Evolutionary conservation across 53 echinoderm and acorn worm species (phyloP), one percentile per base, ranked within the genome.

Genomic region (Apostichopus leukothele): DNA sequence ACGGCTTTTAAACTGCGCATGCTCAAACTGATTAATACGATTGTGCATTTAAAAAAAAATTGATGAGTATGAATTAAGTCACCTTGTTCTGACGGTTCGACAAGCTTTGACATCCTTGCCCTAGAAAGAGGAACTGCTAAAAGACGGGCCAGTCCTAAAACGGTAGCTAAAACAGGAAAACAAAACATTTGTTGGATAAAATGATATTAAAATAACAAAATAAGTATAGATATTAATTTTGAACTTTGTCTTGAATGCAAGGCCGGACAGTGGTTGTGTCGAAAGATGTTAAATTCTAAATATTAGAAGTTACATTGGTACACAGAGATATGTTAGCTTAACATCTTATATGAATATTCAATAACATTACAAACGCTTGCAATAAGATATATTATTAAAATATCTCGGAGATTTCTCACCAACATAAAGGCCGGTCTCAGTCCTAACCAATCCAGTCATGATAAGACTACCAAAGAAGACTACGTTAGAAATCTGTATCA

Each of bases 71-170:
- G 39, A 39, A 2, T 39, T 39, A 39, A 39, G 1, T 39, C 87
- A 94, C 94, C 94, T 90, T 94, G 94, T 78, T 94, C 92, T 63
- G 87, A 78, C 0, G 92, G 90, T 13, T 77, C 88, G 9, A 90
- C 84, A 27, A 94, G 61, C n/a, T 94, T 94, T 20, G 94, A 92
- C 91, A 94, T 92, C 53, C 92, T 91, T 5, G 88, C 89, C 26
- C 92, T 83, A 53, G 88, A 88, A 60, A 94, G 88, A 18, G 94
- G 92, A 63, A 92, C 52, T 6, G 73, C 88, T 5, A 92, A 68
- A 67, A 92, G 67, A 1, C 88, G 63, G 16, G 88, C 75, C 10
- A 90, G 26, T 6, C 90, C 90, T 5, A 88, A 51, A 1, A 77
- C 88, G 0, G 92, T 79, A 57, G 81, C 94, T 94, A 57, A 9